Conservation (phyloP, 2,797 vertebrate species). For the Tokudaia tokunoshimensis region DNA sequence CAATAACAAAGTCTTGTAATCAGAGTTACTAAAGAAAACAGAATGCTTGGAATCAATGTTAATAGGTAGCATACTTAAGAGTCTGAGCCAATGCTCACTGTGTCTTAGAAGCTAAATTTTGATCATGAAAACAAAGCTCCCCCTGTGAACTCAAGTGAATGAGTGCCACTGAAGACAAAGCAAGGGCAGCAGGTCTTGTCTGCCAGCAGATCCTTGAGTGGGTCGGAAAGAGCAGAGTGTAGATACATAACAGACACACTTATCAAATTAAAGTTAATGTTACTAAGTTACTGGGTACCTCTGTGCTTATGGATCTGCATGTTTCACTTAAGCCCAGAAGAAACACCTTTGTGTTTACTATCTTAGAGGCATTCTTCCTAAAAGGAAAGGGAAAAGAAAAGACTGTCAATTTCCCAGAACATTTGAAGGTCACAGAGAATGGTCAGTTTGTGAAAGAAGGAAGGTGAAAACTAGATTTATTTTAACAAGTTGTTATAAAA, state of each 20-base stretch:
- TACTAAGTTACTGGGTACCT: not conserved
- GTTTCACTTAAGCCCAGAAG: constrained; percentile 28
- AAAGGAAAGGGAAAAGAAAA: not conserved
- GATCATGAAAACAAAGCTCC: constrained; percentile 2
- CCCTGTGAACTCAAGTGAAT: not conserved
- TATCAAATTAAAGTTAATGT: not conserved
- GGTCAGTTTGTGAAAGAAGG: not conserved
- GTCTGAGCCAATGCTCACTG: not conserved
- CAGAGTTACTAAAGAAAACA: constrained; percentile 10
- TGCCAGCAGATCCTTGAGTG: not conserved
- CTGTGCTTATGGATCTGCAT: not conserved
- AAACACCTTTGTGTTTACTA: constrained; percentile 6
- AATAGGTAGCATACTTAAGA: constrained; percentile 35
- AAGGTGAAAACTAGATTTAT: not conserved
- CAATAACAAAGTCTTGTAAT: not conserved
- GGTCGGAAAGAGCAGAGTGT: not conserved
- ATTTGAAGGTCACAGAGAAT: not conserved
- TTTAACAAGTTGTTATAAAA: not conserved
- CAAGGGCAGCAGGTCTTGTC: not conserved
- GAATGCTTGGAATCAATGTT: not conserved
- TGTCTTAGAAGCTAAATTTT: constrained; percentile 6
- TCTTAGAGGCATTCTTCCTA: not conserved
- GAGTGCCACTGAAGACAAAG: not conserved
- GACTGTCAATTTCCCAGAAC: not conserved
- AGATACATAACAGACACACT: not conserved